These are phyloP conservation scores for Perccottus glenii DNA, from an alignment of 2,113 vertebrate species.

Conservation along the genomic window DNA sequence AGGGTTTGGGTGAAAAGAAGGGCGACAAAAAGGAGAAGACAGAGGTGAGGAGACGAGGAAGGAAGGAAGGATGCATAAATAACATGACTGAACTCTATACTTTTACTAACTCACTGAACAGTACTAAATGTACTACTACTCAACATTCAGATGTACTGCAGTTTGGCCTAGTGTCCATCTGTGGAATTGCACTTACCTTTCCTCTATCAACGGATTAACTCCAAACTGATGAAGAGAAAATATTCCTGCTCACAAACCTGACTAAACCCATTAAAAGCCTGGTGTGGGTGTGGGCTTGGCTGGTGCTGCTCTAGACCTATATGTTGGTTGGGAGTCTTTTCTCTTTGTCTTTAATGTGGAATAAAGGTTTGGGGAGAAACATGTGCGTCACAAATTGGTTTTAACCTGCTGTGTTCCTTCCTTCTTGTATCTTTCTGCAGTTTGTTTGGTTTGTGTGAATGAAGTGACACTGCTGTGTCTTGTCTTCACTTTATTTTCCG, in stretches of 20 bases:
- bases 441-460: background rate
- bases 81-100: too few relatives aligned
- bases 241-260: background rate
- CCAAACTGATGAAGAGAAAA: too few relatives aligned
- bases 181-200: too few relatives aligned
- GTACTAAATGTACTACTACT: too few relatives aligned
- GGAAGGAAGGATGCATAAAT: background rate
- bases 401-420: background rate
- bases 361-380: background rate
- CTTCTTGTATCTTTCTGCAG: background rate
- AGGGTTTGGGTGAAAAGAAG: slow-evolving; percentile 80
- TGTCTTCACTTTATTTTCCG: background rate
- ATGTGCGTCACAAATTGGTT: too few relatives aligned
- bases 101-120: too few relatives aligned
- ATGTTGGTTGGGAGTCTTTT: background rate
- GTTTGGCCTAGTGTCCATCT: too few relatives aligned
- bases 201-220: too few relatives aligned
- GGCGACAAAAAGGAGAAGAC: slow-evolving; percentile 67
- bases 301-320: background rate
- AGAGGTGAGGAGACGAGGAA: slow-evolving; percentile 46
- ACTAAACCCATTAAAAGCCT: background rate
- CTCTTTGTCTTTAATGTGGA: background rate
- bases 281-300: background rate
- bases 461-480: background rate
- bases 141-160: too few relatives aligned